These are phyloP conservation scores for Pterobdella sp. DNA, from an alignment of 2,888 invertebrate genomes.

Conservation along the genomic window DNA sequence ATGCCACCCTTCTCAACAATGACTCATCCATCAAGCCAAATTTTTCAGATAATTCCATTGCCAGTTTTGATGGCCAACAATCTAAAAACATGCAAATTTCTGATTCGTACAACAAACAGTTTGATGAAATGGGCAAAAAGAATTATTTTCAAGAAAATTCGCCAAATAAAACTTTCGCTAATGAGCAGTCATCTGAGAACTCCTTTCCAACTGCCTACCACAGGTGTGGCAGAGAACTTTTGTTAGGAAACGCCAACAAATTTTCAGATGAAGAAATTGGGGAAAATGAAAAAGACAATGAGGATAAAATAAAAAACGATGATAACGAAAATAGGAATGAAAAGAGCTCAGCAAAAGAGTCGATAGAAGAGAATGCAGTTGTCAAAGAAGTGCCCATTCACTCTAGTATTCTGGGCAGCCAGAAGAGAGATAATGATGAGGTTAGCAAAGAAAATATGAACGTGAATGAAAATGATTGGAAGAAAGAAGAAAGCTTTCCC, in stretches of 20 bases:
- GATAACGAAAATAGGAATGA: slow-evolving; percentile 10
- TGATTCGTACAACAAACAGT: not conserved
- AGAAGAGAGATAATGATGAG: slow-evolving; percentile 9
- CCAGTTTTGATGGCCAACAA: not conserved
- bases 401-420: not conserved
- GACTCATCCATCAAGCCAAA: not conserved
- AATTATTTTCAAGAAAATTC: not conserved
- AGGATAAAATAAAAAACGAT: not conserved
- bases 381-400: not conserved
- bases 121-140: slow-evolving; percentile 5
- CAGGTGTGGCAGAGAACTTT: slow-evolving; percentile 16
- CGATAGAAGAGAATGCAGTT: not conserved
- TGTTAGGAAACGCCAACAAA: not conserved
- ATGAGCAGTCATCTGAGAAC: slow-evolving; percentile 13
- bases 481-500: not conserved
- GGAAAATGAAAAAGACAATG: not conserved
- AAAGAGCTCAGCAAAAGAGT: not conserved
- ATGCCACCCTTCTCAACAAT: not conserved
- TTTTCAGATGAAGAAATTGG: not conserved
- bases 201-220: slow-evolving; percentile 19
- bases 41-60: not conserved
- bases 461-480: no score
- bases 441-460: not conserved
- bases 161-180: not conserved
- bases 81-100: not conserved